Evolutionary conservation across 2,797 vertebrate species (phyloP).

Genomic region (Moxostoma hubbsi): DNA sequence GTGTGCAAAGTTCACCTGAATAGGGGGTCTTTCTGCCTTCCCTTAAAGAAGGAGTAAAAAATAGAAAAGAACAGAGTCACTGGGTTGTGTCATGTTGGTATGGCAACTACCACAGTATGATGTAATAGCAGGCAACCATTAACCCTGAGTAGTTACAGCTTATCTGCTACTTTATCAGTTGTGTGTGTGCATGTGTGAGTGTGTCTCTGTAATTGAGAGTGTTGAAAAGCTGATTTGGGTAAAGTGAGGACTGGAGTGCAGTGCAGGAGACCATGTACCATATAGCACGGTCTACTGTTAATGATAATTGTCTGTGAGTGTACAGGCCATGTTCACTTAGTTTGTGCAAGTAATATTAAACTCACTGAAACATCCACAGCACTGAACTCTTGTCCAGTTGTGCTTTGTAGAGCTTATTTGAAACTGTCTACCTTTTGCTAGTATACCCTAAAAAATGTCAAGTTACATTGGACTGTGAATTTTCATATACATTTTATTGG

Average conservation of each 20-base stretch:
- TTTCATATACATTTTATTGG: too few relatives aligned
- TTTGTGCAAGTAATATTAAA: neutral
- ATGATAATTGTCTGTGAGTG: constrained; percentile 19
- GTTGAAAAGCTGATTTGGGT: constrained; percentile 53
- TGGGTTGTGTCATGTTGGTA: constrained; percentile 70
- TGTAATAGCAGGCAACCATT: constrained; percentile 76
- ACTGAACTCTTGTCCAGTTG: neutral
- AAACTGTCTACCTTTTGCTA: too few relatives aligned
- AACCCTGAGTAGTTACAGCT: constrained; percentile 68
- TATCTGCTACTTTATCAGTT: constrained; percentile 63
- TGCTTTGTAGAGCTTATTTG: too few relatives aligned
- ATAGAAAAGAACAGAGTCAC: constrained; percentile 57
- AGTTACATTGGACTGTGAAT: too few relatives aligned
- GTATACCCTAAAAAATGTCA: too few relatives aligned
- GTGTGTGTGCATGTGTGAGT: constrained; percentile 19
- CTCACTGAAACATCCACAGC: neutral
- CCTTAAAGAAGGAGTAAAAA: constrained; percentile 26
- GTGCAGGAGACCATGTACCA: constrained; percentile 44
- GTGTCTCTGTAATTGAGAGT: constrained; percentile 46
- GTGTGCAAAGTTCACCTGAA: constrained; percentile 43
- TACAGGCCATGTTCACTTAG: constrained; percentile 6
- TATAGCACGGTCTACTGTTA: neutral
- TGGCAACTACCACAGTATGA: constrained; percentile 69
- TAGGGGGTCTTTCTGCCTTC: constrained; percentile 32
- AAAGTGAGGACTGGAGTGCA: constrained; percentile 48